Percentiles rank a stretch among this genome's conserved stretches.
These are phyloP conservation scores for Rhynchopsitta pachyrhyncha DNA, from an alignment of 2,113 vertebrate species.

Conservation along the genomic window DNA sequence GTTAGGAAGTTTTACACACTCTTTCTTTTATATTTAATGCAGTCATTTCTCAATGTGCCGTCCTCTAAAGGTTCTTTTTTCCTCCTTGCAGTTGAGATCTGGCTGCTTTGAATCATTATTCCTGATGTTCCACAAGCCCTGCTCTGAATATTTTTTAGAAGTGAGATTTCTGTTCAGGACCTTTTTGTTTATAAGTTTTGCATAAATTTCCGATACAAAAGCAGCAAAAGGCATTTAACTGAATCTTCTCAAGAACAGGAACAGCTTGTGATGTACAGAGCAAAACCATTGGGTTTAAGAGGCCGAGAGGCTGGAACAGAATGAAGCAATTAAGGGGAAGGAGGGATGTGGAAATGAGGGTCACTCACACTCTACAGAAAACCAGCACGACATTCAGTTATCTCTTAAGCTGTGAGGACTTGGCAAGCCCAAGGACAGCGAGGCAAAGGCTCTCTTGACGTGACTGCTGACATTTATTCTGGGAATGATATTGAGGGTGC, in stretches of 20 bases:
- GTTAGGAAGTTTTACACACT: neutral
- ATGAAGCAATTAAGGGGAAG: neutral
- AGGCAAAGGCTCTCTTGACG: neutral
- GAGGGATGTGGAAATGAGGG: conserved; percentile 13
- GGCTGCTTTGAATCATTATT: neutral
- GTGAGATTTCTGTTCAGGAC: neutral
- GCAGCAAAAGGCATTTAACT: neutral
- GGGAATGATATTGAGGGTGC: neutral
- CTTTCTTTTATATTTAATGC: neutral
- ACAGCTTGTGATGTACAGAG: neutral
- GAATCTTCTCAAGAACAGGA: neutral
- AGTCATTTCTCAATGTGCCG: neutral
- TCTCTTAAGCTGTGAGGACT: neutral
- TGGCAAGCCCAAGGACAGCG: neutral
- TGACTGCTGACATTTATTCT: neutral
- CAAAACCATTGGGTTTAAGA: neutral
- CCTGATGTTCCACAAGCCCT: neutral
- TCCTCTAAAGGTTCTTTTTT: neutral
- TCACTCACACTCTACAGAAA: neutral
- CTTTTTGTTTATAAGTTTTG: conserved; percentile 30
- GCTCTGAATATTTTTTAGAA: conserved; percentile 20
- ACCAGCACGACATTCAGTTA: neutral
- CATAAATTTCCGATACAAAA: conserved; percentile 22
- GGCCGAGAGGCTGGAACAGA: neutral
- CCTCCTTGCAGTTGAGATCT: neutral